phyloP scores from a whole-genome alignment of 2,888 invertebrate genomes.

The Chloroclysta siterata region DNA sequence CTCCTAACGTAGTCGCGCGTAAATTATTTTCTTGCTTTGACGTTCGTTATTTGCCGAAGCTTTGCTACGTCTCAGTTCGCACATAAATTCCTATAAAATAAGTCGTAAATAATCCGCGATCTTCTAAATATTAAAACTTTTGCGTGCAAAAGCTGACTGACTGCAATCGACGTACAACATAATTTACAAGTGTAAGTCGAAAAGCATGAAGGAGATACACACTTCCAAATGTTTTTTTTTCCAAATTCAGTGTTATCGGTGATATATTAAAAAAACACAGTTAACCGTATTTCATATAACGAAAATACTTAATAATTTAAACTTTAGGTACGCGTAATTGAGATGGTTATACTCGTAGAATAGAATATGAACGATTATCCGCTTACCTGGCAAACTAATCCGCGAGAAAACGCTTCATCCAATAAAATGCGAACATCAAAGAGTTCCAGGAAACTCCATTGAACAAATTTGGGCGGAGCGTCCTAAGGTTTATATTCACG shows the following conservation, averaged over 20 bases:
- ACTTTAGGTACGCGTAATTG: too few species aligned
- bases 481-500: slow-evolving; percentile 11
- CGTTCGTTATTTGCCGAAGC: slow-evolving; percentile 66
- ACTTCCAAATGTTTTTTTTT: too few species aligned
- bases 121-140: background rate
- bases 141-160: background rate
- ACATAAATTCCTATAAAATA: slow-evolving; percentile 70
- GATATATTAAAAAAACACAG: too few species aligned
- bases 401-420: slow-evolving; percentile 40
- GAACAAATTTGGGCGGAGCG: slow-evolving; percentile 53
- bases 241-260: too few species aligned
- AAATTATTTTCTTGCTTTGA: slow-evolving; percentile 65
- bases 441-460: slow-evolving; percentile 62
- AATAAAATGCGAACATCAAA: slow-evolving; percentile 74
- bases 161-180: background rate
- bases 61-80: slow-evolving; percentile 51
- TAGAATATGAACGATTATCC: background rate
- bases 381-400: background rate
- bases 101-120: slow-evolving; percentile 68
- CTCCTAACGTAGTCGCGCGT: slow-evolving; percentile 58
- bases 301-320: too few species aligned
- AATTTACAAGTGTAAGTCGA: background rate
- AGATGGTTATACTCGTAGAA: background rate
- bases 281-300: too few species aligned
- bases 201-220: background rate